Base-by-base conservation (phyloP, 1,140 invertebrate species). In the Listronotus oregonensis region DNA sequence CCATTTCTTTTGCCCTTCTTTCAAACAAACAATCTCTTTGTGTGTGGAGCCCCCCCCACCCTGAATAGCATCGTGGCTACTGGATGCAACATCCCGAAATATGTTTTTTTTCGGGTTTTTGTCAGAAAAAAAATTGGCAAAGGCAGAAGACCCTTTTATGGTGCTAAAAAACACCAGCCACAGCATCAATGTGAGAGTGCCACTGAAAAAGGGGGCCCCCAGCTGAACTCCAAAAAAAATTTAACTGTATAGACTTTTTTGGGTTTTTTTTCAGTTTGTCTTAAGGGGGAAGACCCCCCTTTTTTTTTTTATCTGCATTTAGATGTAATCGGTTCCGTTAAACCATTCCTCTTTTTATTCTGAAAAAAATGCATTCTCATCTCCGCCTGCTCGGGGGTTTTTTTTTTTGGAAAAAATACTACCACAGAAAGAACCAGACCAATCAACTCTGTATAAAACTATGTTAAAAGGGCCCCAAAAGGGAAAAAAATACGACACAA, bases 1-100 rank as follows among this genome's bases (percentile, higher is more conserved):
- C 21, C 50, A 2, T 10, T 21, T 14, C 31, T 10, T 7, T 32
- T 11, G 31, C 40, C 27, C 17, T 58, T 21, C 15, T 39, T n/a
- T 58, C 6, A 21, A 18, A 11, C 8, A 34, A 58, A 44, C 18
- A 17, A 9, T 42, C 42, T 44, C 14, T 12, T 31, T 9, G 42
- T 46, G 8, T 46, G 12, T 7, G 56, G 11, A n/a, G 42, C 14
- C 17, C 3, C 12, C 40, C 43, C 56, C 56, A 58, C 7, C 5
- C 3, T 27, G 40, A 12, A 58, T 46, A 42, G 56, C 39, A 58
- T 44, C 9, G 56, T 42, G 14, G 14, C 14, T n/a, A 17, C n/a
- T n/a, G n/a, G n/a, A n/a, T n/a, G n/a, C n/a, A n/a, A n/a, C n/a
- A n/a, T n/a, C n/a, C n/a, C n/a, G n/a, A n/a, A n/a, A n/a, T 14